Base-by-base conservation (phyloP, 2,888 invertebrate species). In the Xestoiulus laeticollis region DNA sequence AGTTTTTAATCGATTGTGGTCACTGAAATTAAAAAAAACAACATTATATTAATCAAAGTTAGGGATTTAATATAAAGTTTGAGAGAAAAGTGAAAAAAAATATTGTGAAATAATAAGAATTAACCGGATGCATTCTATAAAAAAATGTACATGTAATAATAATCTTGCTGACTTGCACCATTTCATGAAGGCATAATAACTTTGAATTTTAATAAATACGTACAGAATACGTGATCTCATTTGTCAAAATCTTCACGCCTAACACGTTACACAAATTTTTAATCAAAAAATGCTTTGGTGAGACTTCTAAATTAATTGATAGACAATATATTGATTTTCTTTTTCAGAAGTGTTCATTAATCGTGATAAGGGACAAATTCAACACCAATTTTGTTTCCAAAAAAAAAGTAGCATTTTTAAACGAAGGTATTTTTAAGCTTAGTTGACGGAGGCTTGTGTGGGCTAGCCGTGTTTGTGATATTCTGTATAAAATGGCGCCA, bases 201-300 rank as follows among this genome's bases (percentile, higher is more conserved):
- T n/a, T 68, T 68, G n/a, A 68, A 68, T n/a, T 68, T 68, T 68
- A 22, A 68, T 68, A 59, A 59, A 59, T 59, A 19, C n/a, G 59
- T n/a, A 19, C 59, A n/a, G 14, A 14, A 48, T 14, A 19, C 48
- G 19, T 16, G 48, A 48, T 48, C 48, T 16, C 59, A 19, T 8
- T n/a, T 59, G n/a, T 59, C 5, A 48, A 48, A 14, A 48, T 22
- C 3, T 22, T 59, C 59, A n/a, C 19, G 8, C 16, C 8, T 48
- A 48, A 48, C 8, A 48, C 19, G 14, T 14, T 48, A 19, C 48
- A 6, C 19, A 59, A n/a, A 59, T 68, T 68, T 68, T 68, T 68
- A 68, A 26, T 68, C 22, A 8, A 38, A 38, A n/a, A n/a, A 26
- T 3, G 68, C 22, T 68, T 68, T 68, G 10, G 59, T 1, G 10